phyloP scores from a whole-genome alignment of 2,797 vertebrate genomes.

The Acomys russatus region DNA sequence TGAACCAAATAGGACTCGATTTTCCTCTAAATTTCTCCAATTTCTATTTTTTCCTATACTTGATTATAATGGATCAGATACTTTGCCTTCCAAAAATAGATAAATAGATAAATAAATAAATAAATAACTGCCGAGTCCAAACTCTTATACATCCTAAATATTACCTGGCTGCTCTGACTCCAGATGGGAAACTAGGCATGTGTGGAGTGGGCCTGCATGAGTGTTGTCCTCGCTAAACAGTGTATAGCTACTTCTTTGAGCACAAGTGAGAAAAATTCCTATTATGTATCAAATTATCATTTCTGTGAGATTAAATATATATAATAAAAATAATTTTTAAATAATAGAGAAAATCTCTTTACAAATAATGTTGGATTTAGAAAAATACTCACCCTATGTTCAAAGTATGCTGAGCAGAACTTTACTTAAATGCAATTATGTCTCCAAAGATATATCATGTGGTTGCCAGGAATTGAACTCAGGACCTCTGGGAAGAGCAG shows the following conservation, averaged over 20 bases:
- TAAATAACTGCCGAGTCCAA: slow-evolving; percentile 10
- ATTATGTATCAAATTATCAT: slow-evolving; percentile 13
- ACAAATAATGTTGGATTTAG: slow-evolving; percentile 46
- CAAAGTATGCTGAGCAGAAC: neutral
- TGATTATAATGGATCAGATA: slow-evolving; percentile 16
- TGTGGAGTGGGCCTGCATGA: neutral
- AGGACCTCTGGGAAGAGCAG: no score
- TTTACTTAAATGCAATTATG: slow-evolving; percentile 37
- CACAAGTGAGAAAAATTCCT: neutral
- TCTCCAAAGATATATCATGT: no score
- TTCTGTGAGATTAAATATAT: slow-evolving; percentile 7
- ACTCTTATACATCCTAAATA: neutral
- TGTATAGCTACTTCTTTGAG: neutral
- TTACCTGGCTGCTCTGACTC: slow-evolving; percentile 31
- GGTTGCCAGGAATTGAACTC: no score
- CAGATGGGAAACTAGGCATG: neutral
- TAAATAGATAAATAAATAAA: slow-evolving; percentile 40
- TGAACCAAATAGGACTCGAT: slow-evolving; percentile 21
- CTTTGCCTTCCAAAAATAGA: neutral
- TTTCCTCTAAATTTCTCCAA: slow-evolving; percentile 20
- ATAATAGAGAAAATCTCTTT: neutral
- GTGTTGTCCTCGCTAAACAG: neutral
- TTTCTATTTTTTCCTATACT: neutral
- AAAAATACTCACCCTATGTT: slow-evolving; percentile 28
- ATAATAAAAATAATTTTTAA: neutral